These are phyloP conservation scores for Poecilia wingei DNA, from an alignment of 2,797 vertebrate genomes.

Conservation along the genomic window DNA sequence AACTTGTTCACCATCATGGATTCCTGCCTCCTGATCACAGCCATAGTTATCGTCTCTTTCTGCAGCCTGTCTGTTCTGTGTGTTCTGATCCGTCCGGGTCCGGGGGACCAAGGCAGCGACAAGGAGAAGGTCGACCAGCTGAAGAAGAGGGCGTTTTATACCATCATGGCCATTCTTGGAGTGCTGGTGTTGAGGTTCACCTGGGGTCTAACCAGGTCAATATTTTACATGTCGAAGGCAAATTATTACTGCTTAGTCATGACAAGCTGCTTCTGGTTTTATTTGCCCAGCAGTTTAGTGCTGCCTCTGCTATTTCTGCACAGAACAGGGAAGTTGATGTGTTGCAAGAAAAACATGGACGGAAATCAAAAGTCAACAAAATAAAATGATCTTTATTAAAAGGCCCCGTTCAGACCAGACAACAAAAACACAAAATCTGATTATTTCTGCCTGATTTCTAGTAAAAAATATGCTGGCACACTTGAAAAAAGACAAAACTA, in stretches of 20 bases:
- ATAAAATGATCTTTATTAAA: neutral
- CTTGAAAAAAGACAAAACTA: no score
- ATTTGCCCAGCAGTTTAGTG: slow-evolving; percentile 28
- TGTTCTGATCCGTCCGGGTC: slow-evolving; percentile 27
- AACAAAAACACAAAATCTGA: neutral
- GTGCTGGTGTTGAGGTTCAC: slow-evolving; percentile 9
- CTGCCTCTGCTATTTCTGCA: slow-evolving; percentile 26
- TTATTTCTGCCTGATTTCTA: no score
- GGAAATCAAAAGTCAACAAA: neutral
- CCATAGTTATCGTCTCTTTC: slow-evolving; percentile 13
- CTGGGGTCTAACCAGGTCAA: neutral
- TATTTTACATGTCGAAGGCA: rapidly evolving
- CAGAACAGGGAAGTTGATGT: slow-evolving; percentile 12
- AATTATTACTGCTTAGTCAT: neutral
- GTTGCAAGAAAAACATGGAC: neutral
- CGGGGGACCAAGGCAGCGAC: slow-evolving; percentile 22
- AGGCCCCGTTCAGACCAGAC: neutral
- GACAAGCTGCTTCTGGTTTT: neutral
- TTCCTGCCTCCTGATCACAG: neutral
- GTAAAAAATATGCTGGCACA: no score
- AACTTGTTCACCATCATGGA: neutral
- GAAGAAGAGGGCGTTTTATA: slow-evolving; percentile 29
- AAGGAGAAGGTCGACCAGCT: slow-evolving; percentile 8
- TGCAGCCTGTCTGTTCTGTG: slow-evolving; percentile 36
- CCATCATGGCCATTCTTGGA: slow-evolving; percentile 15